These are phyloP conservation scores for Diuraphis noxia DNA, from an alignment of 1,140 invertebrate species.

Conservation along the genomic window DNA sequence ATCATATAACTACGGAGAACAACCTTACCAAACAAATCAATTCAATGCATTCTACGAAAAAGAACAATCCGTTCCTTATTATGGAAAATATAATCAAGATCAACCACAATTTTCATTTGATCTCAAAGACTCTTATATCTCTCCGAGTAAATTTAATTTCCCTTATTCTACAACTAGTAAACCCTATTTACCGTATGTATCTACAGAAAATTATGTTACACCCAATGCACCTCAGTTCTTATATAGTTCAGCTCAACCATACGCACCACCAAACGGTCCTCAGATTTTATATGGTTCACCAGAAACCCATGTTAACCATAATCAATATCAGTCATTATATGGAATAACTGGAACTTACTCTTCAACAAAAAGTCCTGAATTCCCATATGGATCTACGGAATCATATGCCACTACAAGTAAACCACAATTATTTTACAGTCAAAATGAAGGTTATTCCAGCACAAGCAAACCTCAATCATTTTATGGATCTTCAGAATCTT, in stretches of 20 bases:
- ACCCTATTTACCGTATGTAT: neutral
- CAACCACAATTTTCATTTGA: neutral
- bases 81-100: neutral
- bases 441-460: neutral
- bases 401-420: neutral
- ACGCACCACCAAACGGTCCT: neutral
- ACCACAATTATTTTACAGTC: neutral
- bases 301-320: neutral
- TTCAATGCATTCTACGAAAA: neutral
- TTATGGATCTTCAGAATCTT: neutral
- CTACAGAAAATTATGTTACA: neutral
- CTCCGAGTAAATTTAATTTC: neutral
- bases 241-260: neutral
- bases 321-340: neutral
- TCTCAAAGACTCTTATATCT: neutral
- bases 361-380: neutral
- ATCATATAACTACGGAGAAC: conserved; percentile 21
- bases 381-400: neutral
- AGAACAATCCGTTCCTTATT: neutral
- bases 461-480: neutral
- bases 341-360: neutral
- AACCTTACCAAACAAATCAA: neutral
- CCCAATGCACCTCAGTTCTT: conserved; percentile 4
- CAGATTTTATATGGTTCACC: neutral
- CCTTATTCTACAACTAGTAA: neutral